Evolutionary conservation across 2,888 invertebrate species (phyloP).

Genomic region (Drosophila vallismaia): DNA sequence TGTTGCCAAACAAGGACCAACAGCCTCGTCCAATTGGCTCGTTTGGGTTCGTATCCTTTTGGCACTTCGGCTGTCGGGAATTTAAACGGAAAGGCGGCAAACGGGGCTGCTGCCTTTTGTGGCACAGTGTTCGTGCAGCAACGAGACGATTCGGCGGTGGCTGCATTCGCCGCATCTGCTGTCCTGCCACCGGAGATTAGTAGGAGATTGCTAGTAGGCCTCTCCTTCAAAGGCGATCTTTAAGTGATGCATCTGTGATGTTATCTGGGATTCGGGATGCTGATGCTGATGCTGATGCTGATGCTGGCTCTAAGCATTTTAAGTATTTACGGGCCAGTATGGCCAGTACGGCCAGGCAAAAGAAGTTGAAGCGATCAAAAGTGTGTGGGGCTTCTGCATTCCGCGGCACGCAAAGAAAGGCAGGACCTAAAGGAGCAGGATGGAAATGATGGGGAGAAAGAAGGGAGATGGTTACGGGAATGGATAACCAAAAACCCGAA

Average conservation of each 20-base stretch:
- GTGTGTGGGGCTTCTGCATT: slow-evolving; percentile 73
- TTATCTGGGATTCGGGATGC: slow-evolving; percentile 9
- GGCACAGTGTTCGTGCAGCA: slow-evolving; percentile 63
- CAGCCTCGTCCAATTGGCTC: slow-evolving; percentile 63
- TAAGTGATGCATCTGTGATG: too few relatives aligned
- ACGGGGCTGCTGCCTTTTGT: slow-evolving; percentile 21
- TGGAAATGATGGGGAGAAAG: not conserved
- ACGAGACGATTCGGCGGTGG: slow-evolving; percentile 57
- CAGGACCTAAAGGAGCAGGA: slow-evolving; percentile 6
- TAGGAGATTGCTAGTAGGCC: not conserved
- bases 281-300: slow-evolving; percentile 7
- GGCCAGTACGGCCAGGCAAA: slow-evolving; percentile 1
- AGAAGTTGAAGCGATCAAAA: slow-evolving; percentile 6
- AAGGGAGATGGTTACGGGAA: not conserved
- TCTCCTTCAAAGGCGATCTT: slow-evolving; percentile 7
- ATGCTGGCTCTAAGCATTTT: slow-evolving; percentile 24
- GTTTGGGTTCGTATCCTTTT: slow-evolving; percentile 2
- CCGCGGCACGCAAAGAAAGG: slow-evolving; percentile 51
- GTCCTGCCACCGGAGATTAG: not conserved
- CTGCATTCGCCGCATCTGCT: slow-evolving; percentile 7
- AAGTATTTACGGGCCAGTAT: slow-evolving; percentile 52
- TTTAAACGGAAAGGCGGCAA: not conserved
- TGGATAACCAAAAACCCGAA: slow-evolving; percentile 16
- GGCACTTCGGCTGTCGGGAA: not conserved
- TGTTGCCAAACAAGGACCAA: not conserved